Evolutionary conservation across 2,113 vertebrate species (phyloP), one percentile per base, ranked within the genome.

Genomic region (Paracanthobrama guichenoti): DNA sequence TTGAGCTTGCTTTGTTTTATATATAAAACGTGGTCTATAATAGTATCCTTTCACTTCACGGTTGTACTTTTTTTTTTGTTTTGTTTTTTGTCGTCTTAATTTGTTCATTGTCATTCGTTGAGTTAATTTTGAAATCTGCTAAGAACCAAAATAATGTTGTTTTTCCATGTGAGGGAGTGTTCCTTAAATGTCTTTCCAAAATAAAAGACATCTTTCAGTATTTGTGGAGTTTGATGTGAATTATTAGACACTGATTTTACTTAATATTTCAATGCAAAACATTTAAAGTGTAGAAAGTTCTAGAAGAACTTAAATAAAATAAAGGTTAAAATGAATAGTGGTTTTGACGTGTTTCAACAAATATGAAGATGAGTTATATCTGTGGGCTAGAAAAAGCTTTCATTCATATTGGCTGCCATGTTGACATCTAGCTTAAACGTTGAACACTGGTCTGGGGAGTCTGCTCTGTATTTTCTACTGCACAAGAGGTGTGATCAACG

Each of bases 1-100:
- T 95, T 94, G 90, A 89, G 89, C 90, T 86, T 92, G 87, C 82
- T 90, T 86, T 93, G 89, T 94, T 94, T 92, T 94, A 92, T 94
- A 93, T 91, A 91, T 92, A 92, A 53, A 74, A 74, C 26, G 46
- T 26, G 71, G 39, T 73, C 42, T 73, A 42, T 73, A 73, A 73
- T 73, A 92, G 88, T 93, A 92, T 91, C 89, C 83, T 93, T 93
- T 91, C 86, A 89, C 87, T 90, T 89, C 76, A 88, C 88, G 85
- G 88, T 87, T 91, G 91, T 90, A 88, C 73, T 91, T 86, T 85
- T 86, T 81, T 85, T 89, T n/a, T n/a, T n/a, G n/a, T n/a, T n/a
- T n/a, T n/a, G n/a, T n/a, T 91, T 76, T 87, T 93, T 91, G 89
- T 89, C 88, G 92, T 92, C 90, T 93, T 92, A 81, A 83, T 79